phyloP scores from a whole-genome alignment of 2,113 vertebrate genomes.

The Muntiacus reevesi region DNA sequence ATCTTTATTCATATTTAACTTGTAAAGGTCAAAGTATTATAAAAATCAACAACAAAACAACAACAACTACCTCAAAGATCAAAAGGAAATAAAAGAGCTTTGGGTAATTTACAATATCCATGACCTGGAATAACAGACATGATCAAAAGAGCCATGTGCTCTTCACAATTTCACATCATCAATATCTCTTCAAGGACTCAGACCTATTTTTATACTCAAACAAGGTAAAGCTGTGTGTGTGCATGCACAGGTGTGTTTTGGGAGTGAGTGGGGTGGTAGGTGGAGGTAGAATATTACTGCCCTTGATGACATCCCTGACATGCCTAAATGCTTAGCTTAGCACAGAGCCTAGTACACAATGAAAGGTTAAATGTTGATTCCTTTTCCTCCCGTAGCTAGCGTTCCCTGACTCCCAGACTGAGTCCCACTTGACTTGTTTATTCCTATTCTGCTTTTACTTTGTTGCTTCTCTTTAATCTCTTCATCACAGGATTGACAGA shows the following conservation, averaged over 20 bases:
- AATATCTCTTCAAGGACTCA: neutral
- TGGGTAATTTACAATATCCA: neutral
- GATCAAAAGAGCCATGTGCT: neutral
- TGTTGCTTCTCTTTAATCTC: slow-evolving; percentile 68
- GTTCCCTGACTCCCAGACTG: neutral
- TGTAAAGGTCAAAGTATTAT: neutral
- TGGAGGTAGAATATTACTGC: neutral
- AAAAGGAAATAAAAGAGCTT: neutral
- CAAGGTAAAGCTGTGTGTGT: neutral
- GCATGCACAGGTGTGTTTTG: neutral
- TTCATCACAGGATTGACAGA: slow-evolving; percentile 59
- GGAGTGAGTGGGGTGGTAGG: too few relatives aligned
- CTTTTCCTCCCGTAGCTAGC: neutral
- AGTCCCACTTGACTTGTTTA: slow-evolving; percentile 67
- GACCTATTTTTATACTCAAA: neutral
- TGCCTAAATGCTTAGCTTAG: neutral
- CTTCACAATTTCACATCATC: neutral
- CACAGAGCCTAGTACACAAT: neutral
- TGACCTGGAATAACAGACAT: neutral
- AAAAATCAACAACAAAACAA: neutral
- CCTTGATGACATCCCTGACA: neutral
- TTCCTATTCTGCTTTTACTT: slow-evolving; percentile 29
- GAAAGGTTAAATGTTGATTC: neutral
- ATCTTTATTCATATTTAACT: neutral
- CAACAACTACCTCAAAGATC: neutral